Conservation (phyloP, 2,888 invertebrate species). For the Eilema caniola region DNA sequence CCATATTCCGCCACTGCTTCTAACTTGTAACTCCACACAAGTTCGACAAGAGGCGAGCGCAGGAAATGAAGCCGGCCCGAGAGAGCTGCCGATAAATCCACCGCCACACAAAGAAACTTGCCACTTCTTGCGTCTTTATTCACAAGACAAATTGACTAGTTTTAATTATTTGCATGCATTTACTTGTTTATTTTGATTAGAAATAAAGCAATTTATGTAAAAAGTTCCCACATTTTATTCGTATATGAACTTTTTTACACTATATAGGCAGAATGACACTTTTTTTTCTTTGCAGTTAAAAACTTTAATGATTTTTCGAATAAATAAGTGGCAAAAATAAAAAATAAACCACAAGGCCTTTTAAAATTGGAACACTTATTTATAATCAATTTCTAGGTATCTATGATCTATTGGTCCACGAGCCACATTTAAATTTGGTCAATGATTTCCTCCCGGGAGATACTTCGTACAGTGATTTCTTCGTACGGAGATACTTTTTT, state of each 20-base stretch:
- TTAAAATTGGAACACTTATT: not conserved
- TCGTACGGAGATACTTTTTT: too few species aligned
- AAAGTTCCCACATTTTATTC: not conserved
- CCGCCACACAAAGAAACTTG: conserved; percentile 75
- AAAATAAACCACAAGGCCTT: too few species aligned
- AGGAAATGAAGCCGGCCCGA: conserved; percentile 82
- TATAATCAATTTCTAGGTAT: not conserved
- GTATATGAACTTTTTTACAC: not conserved
- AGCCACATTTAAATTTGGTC: too few species aligned
- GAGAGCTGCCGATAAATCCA: conserved; percentile 77
- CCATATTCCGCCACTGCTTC: conserved; percentile 39
- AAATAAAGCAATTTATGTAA: not conserved
- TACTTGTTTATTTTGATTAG: not conserved
- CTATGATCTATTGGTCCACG: too few species aligned
- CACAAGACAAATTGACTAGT: conserved; percentile 78
- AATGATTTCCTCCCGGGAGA: too few species aligned
- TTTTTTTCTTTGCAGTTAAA: not conserved
- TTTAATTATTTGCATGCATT: conserved; percentile 52
- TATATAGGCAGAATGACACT: not conserved
- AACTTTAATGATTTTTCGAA: not conserved
- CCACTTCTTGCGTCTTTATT: conserved; percentile 80
- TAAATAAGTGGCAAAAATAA: not conserved
- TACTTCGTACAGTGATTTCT: too few species aligned
- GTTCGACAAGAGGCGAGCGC: conserved; percentile 82
- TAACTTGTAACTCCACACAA: conserved; percentile 51